Evolutionary conservation across 2,888 invertebrate species (phyloP).

Genomic region (Caenorhabditis sp.): DNA sequence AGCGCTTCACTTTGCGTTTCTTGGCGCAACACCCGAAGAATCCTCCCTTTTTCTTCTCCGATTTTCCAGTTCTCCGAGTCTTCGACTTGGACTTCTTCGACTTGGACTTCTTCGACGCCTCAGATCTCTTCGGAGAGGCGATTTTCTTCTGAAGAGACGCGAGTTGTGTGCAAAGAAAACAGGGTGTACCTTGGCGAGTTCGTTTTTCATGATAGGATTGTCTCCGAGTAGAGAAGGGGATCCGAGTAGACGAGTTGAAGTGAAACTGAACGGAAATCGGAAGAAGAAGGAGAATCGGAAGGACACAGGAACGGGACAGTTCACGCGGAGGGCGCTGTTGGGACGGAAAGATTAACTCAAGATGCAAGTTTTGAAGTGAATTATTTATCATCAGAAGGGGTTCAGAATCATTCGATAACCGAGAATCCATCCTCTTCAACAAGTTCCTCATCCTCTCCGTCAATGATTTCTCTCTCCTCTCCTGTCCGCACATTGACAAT

Average conservation of each 20-base stretch:
- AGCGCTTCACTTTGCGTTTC: constrained; percentile 22
- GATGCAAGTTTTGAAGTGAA: too few species aligned
- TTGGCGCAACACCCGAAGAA: constrained; percentile 27
- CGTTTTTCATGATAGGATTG: constrained; percentile 20
- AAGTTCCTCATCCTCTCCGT: too few species aligned
- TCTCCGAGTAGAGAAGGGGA: constrained; percentile 34
- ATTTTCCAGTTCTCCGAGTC: background rate
- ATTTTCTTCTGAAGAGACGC: constrained; percentile 18
- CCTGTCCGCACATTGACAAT: too few species aligned
- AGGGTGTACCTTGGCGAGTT: constrained; percentile 36
- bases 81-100: background rate
- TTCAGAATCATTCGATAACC: too few species aligned
- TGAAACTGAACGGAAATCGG: background rate
- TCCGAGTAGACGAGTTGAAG: constrained; percentile 39
- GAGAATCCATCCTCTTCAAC: too few species aligned
- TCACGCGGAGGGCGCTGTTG: too few species aligned
- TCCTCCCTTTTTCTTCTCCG: constrained; percentile 13
- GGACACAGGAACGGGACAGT: background rate
- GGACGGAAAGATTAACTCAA: too few species aligned
- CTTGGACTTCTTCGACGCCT: background rate
- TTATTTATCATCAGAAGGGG: too few species aligned
- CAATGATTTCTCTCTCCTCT: too few species aligned
- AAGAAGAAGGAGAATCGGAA: constrained; percentile 6
- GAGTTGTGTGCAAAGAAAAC: background rate
- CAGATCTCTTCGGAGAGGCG: constrained; percentile 13